Conservation (phyloP, 2,888 invertebrate genomes). For the Trichopria drosophilae region DNA sequence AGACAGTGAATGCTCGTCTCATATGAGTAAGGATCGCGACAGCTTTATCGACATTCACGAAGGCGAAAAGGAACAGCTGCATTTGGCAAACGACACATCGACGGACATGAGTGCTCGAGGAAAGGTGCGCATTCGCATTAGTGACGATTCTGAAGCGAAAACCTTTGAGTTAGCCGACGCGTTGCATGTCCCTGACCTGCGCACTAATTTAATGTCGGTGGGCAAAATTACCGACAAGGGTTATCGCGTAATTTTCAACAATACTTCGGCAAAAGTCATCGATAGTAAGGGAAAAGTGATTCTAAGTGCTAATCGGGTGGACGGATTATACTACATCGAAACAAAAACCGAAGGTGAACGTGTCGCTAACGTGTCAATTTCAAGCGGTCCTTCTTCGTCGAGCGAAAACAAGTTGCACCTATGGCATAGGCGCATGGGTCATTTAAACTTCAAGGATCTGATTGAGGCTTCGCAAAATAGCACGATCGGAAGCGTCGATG, state of each 20-base stretch:
- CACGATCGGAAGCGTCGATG: too few species aligned
- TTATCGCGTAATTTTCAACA: conserved; percentile 6
- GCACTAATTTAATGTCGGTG: conserved; percentile 9
- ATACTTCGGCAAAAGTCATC: conserved; percentile 1
- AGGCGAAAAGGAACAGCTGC: neutral
- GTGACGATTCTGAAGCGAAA: neutral
- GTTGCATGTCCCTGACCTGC: conserved; percentile 14
- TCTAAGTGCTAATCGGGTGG: conserved; percentile 7
- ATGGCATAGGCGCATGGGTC: too few species aligned
- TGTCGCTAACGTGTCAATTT: too few species aligned
- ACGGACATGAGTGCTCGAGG: conserved; percentile 4
- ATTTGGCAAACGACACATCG: conserved; percentile 6
- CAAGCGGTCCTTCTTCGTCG: too few species aligned
- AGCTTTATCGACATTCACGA: neutral
- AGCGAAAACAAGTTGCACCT: too few species aligned
- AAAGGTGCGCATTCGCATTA: too few species aligned
- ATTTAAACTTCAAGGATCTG: too few species aligned
- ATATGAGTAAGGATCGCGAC: neutral
- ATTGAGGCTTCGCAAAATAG: conserved; percentile 35
- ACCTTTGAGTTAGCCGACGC: neutral
- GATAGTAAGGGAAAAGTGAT: neutral
- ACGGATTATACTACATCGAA: conserved; percentile 2
- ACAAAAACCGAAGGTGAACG: too few species aligned
- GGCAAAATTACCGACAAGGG: conserved; percentile 5
- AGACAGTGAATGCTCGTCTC: conserved; percentile 4